Evolutionary conservation across 2,888 invertebrate species (phyloP).

Genomic region (Mystacides longicornis): DNA sequence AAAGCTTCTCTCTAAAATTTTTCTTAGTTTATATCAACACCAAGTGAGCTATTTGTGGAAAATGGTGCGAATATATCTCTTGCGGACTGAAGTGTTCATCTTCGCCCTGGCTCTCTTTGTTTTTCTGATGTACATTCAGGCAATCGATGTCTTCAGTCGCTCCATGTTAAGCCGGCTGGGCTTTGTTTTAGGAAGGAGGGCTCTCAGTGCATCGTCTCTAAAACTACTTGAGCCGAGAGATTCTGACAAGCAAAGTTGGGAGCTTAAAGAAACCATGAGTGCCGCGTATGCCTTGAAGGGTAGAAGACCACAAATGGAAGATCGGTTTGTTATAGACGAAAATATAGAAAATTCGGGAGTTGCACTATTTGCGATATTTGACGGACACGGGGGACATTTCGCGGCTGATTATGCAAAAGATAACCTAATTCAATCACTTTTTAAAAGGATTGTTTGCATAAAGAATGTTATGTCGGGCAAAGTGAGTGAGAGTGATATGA

Average conservation of each 20-base stretch:
- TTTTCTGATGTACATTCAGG: conserved; percentile 73
- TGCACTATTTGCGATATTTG: conserved; percentile 86
- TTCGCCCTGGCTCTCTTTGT: conserved; percentile 63
- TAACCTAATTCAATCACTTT: conserved; percentile 73
- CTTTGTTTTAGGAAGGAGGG: conserved; percentile 54
- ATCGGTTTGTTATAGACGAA: conserved; percentile 82
- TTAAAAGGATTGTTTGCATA: conserved; percentile 66
- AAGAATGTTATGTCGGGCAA: conserved; percentile 61
- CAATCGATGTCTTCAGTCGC: conserved; percentile 76
- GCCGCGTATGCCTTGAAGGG: conserved; percentile 90
- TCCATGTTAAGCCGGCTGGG: conserved; percentile 63
- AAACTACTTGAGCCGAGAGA: conserved; percentile 50
- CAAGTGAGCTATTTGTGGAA: conserved; percentile 72
- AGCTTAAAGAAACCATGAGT: conserved; percentile 17
- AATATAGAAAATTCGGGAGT: conserved; percentile 77
- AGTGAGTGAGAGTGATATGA: conserved; percentile 33
- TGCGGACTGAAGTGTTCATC: conserved; percentile 73
- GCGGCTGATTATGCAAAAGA: conserved; percentile 90
- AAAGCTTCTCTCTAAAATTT: conserved; percentile 75
- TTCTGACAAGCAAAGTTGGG: conserved; percentile 44
- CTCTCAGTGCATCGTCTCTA: conserved; percentile 49
- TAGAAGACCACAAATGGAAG: conserved; percentile 87
- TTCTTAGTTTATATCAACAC: conserved; percentile 71
- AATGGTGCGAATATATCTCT: conserved; percentile 66
- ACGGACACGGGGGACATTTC: conserved; percentile 93